Conservation (phyloP, 2,888 invertebrate genomes). For the Aplocera efformata region DNA sequence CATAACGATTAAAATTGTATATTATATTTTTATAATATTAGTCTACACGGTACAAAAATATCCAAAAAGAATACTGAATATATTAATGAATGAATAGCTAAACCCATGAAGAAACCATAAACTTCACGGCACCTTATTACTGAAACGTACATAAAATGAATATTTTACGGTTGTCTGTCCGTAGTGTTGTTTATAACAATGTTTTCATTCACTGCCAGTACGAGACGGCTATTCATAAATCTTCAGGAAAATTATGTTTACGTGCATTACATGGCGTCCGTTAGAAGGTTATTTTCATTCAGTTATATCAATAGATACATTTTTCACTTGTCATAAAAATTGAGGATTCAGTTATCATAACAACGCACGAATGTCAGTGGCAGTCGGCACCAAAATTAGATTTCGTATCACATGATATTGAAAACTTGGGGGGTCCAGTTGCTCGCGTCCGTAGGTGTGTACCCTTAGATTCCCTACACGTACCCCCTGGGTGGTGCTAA, state of each 20-base stretch:
- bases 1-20: too few species aligned
- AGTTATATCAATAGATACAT: constrained; percentile 42
- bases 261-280: constrained; percentile 47
- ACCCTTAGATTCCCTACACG: too few species aligned
- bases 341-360: too few species aligned
- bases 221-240: constrained; percentile 62
- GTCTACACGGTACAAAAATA: constrained; percentile 1
- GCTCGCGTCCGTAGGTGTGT: too few species aligned
- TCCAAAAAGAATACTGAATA: constrained; percentile 5
- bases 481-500: too few species aligned
- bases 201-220: constrained; percentile 59
- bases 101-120: constrained; percentile 33
- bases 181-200: constrained; percentile 46
- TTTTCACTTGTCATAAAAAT: constrained; percentile 37
- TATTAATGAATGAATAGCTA: constrained; percentile 18
- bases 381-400: too few species aligned
- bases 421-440: too few species aligned
- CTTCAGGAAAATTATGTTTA: constrained; percentile 52
- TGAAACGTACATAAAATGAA: constrained; percentile 47
- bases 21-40: too few species aligned
- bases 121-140: constrained; percentile 26
- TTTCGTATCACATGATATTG: too few species aligned
- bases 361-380: too few species aligned
- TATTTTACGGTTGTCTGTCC: constrained; percentile 22
- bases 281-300: constrained; percentile 60